These are phyloP conservation scores for Mesoligia furuncula DNA, from an alignment of 2,888 invertebrate genomes.

Conservation along the genomic window DNA sequence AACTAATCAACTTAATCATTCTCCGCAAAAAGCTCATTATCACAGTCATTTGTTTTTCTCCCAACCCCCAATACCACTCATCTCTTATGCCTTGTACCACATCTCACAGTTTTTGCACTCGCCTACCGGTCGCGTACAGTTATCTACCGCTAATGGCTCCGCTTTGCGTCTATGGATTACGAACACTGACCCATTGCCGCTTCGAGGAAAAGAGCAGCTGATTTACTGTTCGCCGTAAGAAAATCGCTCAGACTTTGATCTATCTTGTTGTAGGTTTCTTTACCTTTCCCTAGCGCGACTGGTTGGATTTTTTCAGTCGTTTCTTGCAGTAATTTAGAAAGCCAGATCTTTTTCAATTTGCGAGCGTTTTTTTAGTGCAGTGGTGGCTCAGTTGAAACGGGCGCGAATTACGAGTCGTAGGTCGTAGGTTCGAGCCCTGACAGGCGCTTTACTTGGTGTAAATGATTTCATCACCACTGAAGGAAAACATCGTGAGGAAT, in stretches of 20 bases:
- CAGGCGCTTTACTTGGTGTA: neutral
- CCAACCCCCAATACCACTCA: neutral
- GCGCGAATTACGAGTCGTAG: neutral
- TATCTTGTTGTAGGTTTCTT: constrained; percentile 21
- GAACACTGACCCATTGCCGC: constrained; percentile 81
- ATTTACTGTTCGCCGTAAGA: constrained; percentile 61
- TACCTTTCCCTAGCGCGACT: constrained; percentile 6
- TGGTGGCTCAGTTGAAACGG: neutral
- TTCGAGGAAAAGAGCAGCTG: constrained; percentile 71
- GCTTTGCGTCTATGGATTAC: constrained; percentile 75
- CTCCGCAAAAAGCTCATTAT: constrained; percentile 29
- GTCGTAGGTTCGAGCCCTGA: neutral
- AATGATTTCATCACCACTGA: neutral
- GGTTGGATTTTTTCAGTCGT: neutral
- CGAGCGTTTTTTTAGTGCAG: neutral
- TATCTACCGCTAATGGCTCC: constrained; percentile 76
- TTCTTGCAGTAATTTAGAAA: neutral
- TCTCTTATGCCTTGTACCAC: constrained; percentile 24
- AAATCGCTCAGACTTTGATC: constrained; percentile 36
- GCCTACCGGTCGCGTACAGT: constrained; percentile 80
- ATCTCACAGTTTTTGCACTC: constrained; percentile 73
- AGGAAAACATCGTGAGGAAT: neutral
- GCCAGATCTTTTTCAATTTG: neutral
- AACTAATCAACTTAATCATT: neutral
- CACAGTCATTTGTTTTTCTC: constrained; percentile 12